A percentile compares a stretch with the other conserved stretches of the same genome.
Conservation (phyloP, 2,113 vertebrate species). For the Elachura formosa region DNA sequence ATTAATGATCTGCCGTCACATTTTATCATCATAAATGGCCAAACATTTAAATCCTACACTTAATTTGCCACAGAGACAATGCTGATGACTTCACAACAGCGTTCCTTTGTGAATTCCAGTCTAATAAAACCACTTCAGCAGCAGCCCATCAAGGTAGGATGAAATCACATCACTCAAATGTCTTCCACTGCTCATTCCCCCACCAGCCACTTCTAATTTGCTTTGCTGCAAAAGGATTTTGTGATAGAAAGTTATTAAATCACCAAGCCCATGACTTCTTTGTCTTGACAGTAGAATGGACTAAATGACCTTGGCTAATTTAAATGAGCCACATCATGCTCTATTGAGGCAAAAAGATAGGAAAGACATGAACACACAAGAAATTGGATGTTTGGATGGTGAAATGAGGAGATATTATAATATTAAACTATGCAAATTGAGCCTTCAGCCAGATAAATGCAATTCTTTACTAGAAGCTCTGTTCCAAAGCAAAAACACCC, state of each 20-base stretch:
- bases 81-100: background rate
- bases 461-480: background rate
- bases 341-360: background rate
- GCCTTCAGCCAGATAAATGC: background rate
- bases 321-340: background rate
- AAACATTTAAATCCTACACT: background rate
- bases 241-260: conserved; percentile 27
- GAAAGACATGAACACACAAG: background rate
- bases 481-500: background rate
- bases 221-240: background rate
- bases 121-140: background rate
- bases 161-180: conserved; percentile 4
- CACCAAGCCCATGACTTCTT: background rate
- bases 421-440: background rate
- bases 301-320: conserved; percentile 29
- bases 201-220: conserved; percentile 8
- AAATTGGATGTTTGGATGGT: background rate
- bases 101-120: background rate
- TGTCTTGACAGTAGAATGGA: background rate
- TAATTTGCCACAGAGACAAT: background rate
- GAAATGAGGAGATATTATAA: background rate
- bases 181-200: background rate
- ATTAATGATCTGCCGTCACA: background rate
- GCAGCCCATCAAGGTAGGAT: background rate
- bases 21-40: background rate